Percentiles rank a stretch among this genome's conserved stretches.
phyloP scores from a whole-genome alignment of 2,888 invertebrate species.

The Dicycla oo region DNA sequence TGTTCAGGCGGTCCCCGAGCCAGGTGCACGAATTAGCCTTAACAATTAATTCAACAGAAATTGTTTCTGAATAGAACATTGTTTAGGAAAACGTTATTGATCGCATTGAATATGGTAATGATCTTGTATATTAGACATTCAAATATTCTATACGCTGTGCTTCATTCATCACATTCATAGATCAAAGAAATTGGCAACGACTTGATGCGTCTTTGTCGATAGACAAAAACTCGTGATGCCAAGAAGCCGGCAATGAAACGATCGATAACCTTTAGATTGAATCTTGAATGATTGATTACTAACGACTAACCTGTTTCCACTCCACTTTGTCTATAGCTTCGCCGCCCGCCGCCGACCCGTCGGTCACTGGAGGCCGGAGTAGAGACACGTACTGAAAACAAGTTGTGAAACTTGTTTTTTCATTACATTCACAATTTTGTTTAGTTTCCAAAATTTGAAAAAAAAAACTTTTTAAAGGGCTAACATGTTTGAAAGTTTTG shows the following conservation, averaged over 20 bases:
- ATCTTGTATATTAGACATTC: slow-evolving; percentile 46
- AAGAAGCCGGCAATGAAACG: slow-evolving; percentile 67
- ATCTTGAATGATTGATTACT: slow-evolving; percentile 72
- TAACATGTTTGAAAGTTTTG: slow-evolving; percentile 6
- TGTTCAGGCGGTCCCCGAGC: slow-evolving; percentile 15
- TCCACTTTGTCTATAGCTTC: slow-evolving; percentile 95
- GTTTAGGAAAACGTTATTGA: slow-evolving; percentile 47
- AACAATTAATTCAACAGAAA: slow-evolving; percentile 44
- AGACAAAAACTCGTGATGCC: slow-evolving; percentile 64
- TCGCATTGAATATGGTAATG: slow-evolving; percentile 46
- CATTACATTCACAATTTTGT: slow-evolving; percentile 43
- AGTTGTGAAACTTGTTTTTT: no score
- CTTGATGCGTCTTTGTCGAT: slow-evolving; percentile 41
- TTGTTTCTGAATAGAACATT: slow-evolving; percentile 49
- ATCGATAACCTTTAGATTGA: slow-evolving; percentile 70
- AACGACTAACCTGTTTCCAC: slow-evolving; percentile 95
- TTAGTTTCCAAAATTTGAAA: slow-evolving; percentile 16
- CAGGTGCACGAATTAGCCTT: slow-evolving; percentile 46
- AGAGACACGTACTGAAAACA: slow-evolving; percentile 95
- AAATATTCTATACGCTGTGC: slow-evolving; percentile 32
- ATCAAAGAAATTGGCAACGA: slow-evolving; percentile 65
- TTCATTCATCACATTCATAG: slow-evolving; percentile 57
- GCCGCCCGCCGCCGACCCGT: slow-evolving; percentile 91
- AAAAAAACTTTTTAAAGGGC: slow-evolving; percentile 12
- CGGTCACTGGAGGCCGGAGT: slow-evolving; percentile 94